Percentiles rank a stretch among this genome's conserved stretches.
Evolutionary conservation across 2,113 vertebrate species (phyloP).

Genomic region (Daubentonia madagascariensis): DNA sequence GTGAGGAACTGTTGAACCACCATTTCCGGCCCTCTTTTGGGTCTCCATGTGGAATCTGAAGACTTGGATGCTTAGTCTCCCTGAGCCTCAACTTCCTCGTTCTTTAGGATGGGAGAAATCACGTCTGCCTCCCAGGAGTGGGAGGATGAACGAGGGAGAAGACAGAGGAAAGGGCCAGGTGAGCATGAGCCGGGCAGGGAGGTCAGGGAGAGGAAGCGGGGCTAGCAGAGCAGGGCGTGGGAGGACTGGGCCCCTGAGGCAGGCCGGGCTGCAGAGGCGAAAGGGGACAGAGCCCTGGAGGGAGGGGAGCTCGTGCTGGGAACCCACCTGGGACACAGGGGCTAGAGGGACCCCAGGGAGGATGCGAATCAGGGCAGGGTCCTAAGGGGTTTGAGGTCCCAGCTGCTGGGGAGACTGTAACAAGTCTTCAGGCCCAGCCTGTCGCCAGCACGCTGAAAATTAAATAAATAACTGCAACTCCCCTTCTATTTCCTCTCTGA

Average conservation of each 20-base stretch:
- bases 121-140: not conserved
- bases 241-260: not conserved
- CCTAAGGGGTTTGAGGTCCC: not conserved
- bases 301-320: too few species aligned
- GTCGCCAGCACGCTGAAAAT: slow-evolving; percentile 67
- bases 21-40: not conserved
- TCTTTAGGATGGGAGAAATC: not conserved
- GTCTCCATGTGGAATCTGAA: not conserved
- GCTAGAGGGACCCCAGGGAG: not conserved
- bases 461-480: slow-evolving; percentile 83
- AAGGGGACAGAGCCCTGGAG: too few species aligned
- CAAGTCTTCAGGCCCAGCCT: not conserved
- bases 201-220: not conserved
- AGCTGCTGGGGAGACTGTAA: not conserved
- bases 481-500: slow-evolving; percentile 82
- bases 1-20: accelerated
- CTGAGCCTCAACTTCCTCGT: not conserved
- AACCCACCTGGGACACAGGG: not conserved
- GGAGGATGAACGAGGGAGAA: not conserved
- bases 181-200: not conserved
- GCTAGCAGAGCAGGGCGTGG: accelerated
- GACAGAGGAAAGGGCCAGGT: not conserved
- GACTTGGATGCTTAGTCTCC: not conserved
- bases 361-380: not conserved
- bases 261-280: accelerated